Percentiles rank a stretch among this genome's conserved stretches.
Evolutionary conservation across 2,888 invertebrate species (phyloP).

Genomic region (Meghimatium bilineatum): DNA sequence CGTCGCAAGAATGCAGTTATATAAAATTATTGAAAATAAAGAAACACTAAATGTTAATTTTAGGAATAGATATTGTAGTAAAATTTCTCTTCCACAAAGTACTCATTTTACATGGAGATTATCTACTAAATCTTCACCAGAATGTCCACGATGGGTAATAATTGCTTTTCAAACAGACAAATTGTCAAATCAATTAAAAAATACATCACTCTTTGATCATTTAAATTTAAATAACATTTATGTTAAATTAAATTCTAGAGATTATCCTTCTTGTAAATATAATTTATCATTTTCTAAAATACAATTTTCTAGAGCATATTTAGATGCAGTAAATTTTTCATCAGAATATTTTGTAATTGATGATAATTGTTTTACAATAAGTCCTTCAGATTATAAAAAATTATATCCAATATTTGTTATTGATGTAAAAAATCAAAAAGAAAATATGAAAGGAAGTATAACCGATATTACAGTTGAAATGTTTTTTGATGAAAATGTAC

Average conservation of each 20-base stretch:
- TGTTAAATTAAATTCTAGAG: constrained; percentile 20
- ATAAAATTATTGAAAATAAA: constrained; percentile 15
- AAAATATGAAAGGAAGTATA: not conserved
- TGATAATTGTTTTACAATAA: not conserved
- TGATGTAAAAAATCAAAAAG: constrained; percentile 28
- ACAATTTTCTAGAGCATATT: constrained; percentile 24
- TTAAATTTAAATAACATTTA: constrained; percentile 10
- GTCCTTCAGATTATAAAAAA: constrained; percentile 11
- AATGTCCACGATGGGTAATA: constrained; percentile 28
- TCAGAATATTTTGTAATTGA: constrained; percentile 4
- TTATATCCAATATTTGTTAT: constrained; percentile 22
- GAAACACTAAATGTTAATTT: constrained; percentile 2
- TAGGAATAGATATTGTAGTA: constrained; percentile 20
- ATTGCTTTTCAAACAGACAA: constrained; percentile 33
- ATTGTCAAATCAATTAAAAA: constrained; percentile 14
- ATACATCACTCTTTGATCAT: constrained; percentile 27
- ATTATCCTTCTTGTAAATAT: not conserved
- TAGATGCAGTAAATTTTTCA: not conserved
- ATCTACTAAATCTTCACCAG: constrained; percentile 18
- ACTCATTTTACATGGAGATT: constrained; percentile 26
- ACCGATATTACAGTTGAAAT: not conserved
- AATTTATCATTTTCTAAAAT: constrained; percentile 5
- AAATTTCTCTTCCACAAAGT: constrained; percentile 15
- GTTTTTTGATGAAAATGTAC: not conserved
- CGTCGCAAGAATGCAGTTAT: not conserved